phyloP scores from a whole-genome alignment of 2,113 vertebrate species.

The Egretta garzetta region DNA sequence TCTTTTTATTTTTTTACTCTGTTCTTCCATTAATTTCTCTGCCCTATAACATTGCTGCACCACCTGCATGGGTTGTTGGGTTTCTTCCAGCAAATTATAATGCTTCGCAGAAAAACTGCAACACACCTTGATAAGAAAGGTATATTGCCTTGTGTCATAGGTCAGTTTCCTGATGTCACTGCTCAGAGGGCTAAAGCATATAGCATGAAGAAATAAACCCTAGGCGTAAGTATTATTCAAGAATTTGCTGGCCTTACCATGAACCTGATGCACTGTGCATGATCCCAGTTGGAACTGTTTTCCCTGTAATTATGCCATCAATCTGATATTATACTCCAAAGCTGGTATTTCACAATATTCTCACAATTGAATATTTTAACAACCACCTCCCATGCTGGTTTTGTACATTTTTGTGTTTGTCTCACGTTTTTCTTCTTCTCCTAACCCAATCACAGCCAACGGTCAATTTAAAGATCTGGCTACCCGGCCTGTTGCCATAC shows the following conservation, averaged over 20 bases:
- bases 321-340: background rate
- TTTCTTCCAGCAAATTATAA: background rate
- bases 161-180: background rate
- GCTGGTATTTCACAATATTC: background rate
- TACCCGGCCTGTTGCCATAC: slow-evolving; percentile 25
- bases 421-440: background rate
- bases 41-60: background rate
- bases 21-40: background rate
- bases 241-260: background rate
- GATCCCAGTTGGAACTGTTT: background rate
- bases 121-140: background rate
- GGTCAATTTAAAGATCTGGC: slow-evolving; percentile 41
- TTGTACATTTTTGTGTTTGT: background rate
- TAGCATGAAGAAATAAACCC: background rate
- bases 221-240: background rate
- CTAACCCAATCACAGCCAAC: slow-evolving; percentile 17
- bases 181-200: background rate
- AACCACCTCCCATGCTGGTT: background rate
- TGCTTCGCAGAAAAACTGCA: background rate
- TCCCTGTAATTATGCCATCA: background rate
- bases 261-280: background rate
- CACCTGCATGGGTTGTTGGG: background rate
- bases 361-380: background rate
- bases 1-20: background rate
- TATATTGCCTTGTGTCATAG: background rate